Percentiles rank a stretch among this genome's conserved stretches.
phyloP scores from a whole-genome alignment of 2,797 vertebrate species.

The Liasis olivaceus region DNA sequence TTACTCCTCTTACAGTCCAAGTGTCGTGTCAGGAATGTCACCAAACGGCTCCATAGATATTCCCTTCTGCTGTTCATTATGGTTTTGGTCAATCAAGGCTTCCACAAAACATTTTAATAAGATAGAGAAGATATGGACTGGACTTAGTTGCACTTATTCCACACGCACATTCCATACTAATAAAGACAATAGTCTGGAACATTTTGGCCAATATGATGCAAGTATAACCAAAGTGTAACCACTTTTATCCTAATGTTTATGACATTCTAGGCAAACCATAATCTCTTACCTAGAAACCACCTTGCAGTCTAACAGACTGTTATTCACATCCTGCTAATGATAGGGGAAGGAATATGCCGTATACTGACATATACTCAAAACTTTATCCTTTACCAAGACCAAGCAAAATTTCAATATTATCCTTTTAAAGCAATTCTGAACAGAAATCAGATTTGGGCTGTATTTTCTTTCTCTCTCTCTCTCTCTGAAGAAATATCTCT shows the following conservation, averaged over 20 bases:
- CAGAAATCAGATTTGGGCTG: not conserved
- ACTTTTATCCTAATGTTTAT: not conserved
- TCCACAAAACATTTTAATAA: not conserved
- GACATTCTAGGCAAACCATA: not conserved
- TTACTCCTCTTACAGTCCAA: not conserved
- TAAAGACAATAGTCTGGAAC: not conserved
- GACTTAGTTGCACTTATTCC: not conserved
- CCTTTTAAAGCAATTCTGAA: not conserved
- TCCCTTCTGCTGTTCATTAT: not conserved
- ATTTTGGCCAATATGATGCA: not conserved
- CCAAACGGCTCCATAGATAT: not conserved
- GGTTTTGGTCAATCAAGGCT: not conserved
- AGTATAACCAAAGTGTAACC: not conserved
- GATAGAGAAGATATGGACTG: not conserved
- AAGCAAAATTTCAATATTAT: not conserved
- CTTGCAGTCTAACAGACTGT: not conserved
- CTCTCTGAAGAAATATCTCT: not conserved
- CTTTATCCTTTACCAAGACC: not conserved
- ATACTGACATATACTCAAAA: not conserved
- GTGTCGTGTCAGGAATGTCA: not conserved
- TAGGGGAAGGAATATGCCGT: not conserved
- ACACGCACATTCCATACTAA: not conserved
- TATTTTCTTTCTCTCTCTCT: not conserved
- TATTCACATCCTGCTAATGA: not conserved
- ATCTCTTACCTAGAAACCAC: not conserved